Base-by-base conservation (phyloP, 1,140 invertebrate genomes). In the Danaus plexippus region DNA sequence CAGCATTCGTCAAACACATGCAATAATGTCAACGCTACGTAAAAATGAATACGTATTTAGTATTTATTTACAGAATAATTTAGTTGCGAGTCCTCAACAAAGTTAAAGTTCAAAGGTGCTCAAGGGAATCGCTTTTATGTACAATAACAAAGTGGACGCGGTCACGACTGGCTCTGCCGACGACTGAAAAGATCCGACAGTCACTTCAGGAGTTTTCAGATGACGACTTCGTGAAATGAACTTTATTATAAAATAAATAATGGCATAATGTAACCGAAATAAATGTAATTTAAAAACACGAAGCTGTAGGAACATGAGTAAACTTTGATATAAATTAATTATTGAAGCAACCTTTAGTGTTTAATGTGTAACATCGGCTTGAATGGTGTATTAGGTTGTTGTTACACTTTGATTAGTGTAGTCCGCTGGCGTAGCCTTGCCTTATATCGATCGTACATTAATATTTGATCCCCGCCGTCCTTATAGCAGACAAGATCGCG, bases 361-460 rank as follows among this genome's bases (percentile, higher is more conserved):
- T 72, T 66, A 46, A 47, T 57, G 54, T 62, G 49, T 47, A 69
- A 54, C 64, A 65, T 66, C 54, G 67, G 65, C 69, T 59, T 53
- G 72, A 67, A 78, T 77, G 75, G 67, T 77, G 75, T 78, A 78
- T 78, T 73, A 79, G 66, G 49, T 69, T 54, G 67, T 59, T 69
- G 80, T 80, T 73, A 78, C 71, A 57, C 76, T 79, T 77, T 79
- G 75, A 80, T 80, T 82, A 80, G 73, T 71, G 58, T 67, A 69
- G 66, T 65, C 67, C 62, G 73, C 61, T 61, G 15, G 15, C 15
- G 63, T 62, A 67, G 40, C 47, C 49, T 57, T 66, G 64, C 41
- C 69, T 73, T 69, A 73, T 80, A 83, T 85, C 78, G 81, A 85
- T 82, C 72, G 22, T 55, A 61, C 72, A 85, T 85, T 77, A 83